Conservation (phyloP, 2,888 invertebrate genomes). For the Eupithecia exiguata region DNA sequence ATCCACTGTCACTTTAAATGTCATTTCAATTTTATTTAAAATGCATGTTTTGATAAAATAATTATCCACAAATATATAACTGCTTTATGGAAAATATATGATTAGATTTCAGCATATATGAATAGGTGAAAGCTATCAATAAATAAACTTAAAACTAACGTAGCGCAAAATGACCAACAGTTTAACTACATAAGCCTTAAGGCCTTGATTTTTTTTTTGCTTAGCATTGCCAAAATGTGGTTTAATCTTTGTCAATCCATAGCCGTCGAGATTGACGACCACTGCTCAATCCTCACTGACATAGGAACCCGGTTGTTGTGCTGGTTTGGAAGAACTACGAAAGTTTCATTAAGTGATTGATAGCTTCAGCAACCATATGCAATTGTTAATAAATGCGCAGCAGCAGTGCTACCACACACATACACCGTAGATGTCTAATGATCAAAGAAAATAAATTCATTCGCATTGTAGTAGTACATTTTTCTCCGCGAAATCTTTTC, state of each 20-base stretch:
- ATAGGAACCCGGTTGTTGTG: background rate
- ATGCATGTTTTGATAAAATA: background rate
- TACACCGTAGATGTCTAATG: background rate
- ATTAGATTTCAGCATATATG: background rate
- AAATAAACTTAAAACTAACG: slow-evolving; percentile 7
- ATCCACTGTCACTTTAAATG: background rate
- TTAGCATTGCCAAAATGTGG: slow-evolving; percentile 26
- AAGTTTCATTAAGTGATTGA: background rate
- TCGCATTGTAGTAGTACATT: background rate
- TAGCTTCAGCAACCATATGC: background rate
- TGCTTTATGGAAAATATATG: background rate
- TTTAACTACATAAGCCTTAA: slow-evolving; percentile 54
- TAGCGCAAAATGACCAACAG: slow-evolving; percentile 45
- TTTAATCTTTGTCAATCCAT: slow-evolving; percentile 24
- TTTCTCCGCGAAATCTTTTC: background rate
- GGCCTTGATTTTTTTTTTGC: slow-evolving; percentile 46
- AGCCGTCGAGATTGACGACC: slow-evolving; percentile 20
- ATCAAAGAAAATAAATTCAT: background rate
- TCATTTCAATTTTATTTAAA: background rate
- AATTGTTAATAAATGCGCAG: background rate
- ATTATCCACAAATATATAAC: background rate
- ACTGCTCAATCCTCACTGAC: slow-evolving; percentile 10
- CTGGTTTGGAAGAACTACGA: background rate
- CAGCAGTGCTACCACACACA: background rate
- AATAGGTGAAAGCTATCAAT: slow-evolving; percentile 6